Conservation (phyloP, 2,888 invertebrate species). For the Lamellibrachia satsuma region DNA sequence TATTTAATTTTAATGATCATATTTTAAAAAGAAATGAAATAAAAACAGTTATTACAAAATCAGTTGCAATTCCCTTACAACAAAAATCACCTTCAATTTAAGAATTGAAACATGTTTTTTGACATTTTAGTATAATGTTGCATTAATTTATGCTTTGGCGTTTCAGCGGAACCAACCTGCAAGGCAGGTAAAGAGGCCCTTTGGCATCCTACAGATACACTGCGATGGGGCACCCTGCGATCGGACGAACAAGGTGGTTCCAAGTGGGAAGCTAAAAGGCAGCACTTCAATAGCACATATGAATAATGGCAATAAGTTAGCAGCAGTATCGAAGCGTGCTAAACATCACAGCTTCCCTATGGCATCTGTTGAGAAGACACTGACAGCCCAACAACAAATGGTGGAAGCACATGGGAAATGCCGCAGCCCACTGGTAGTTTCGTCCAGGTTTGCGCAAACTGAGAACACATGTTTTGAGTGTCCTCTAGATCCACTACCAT, state of each 20-base stretch:
- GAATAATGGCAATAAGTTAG: not conserved
- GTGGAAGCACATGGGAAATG: not conserved
- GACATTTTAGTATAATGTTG: not conserved
- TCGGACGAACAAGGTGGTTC: not conserved
- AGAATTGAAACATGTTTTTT: not conserved
- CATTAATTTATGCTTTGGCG: not conserved
- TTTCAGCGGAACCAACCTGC: constrained; percentile 24
- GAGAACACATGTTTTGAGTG: not conserved
- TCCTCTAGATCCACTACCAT: not conserved
- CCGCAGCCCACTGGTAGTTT: not conserved
- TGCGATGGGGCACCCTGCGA: not conserved
- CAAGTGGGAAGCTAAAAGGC: not conserved
- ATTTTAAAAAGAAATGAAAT: too few species aligned
- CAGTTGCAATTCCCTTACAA: not conserved
- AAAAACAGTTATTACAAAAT: not conserved
- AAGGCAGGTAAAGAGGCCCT: not conserved
- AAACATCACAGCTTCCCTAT: not conserved
- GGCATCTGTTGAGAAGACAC: not conserved
- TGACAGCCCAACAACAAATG: not conserved
- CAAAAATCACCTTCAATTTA: too few species aligned
- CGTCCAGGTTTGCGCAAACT: not conserved
- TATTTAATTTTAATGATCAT: too few species aligned
- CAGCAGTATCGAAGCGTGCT: not conserved
- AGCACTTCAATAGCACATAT: not conserved
- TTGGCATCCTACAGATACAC: constrained; percentile 17